Percentiles rank a stretch among this genome's conserved stretches.
phyloP scores from a whole-genome alignment of 1,140 invertebrate genomes.

The Zaprionus africanus region DNA sequence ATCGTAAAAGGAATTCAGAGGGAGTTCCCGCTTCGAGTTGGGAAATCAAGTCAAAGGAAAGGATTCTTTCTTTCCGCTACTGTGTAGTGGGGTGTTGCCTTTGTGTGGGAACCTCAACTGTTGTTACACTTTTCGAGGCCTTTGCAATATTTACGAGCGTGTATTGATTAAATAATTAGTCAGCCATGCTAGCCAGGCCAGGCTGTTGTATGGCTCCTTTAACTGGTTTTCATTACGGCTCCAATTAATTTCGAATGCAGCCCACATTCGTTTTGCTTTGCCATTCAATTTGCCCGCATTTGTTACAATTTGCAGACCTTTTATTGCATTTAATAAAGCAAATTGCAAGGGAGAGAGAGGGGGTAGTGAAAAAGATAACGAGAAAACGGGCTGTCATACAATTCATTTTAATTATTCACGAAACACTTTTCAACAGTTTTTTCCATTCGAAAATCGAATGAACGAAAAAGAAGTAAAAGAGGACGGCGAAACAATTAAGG shows the following conservation, averaged over 20 bases:
- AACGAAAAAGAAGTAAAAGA: not conserved
- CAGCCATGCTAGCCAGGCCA: conserved; percentile 7
- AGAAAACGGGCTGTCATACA: conserved; percentile 4
- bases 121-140: conserved; percentile 3
- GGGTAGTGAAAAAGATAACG: not conserved
- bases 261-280: conserved; percentile 28
- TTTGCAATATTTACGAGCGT: conserved; percentile 53
- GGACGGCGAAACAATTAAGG: no score
- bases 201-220: conserved; percentile 5
- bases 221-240: conserved; percentile 3
- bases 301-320: conserved; percentile 7
- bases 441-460: not conserved
- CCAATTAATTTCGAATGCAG: conserved; percentile 60
- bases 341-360: conserved; percentile 23
- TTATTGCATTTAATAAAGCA: conserved; percentile 42
- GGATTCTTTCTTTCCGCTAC: not conserved
- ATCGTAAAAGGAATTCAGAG: not conserved
- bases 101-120: conserved; percentile 4
- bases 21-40: not conserved
- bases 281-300: conserved; percentile 36
- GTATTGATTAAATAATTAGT: conserved; percentile 74
- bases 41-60: not conserved
- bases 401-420: conserved; percentile 59
- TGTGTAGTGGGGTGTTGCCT: conserved; percentile 23
- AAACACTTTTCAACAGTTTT: conserved; percentile 61